Conservation (phyloP, 2,797 vertebrate genomes). For the Anisognathus igniventris region DNA sequence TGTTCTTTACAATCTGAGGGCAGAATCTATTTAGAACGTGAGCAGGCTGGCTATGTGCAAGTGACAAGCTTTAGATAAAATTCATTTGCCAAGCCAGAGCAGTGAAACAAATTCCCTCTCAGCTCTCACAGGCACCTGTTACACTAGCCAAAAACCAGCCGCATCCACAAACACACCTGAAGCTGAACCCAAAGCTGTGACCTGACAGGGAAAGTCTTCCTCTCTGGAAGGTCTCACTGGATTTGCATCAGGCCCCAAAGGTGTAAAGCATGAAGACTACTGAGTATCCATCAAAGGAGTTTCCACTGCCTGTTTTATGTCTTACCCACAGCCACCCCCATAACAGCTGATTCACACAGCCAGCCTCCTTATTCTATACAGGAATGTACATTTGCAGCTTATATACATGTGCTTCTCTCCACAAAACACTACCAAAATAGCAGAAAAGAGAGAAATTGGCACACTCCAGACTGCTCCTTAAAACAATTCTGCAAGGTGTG, state of each 20-base stretch:
- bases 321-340: constrained; percentile 35
- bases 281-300: not conserved
- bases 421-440: constrained; percentile 38
- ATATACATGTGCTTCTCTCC: not conserved
- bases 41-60: constrained; percentile 16
- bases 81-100: not conserved
- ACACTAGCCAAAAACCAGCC: not conserved
- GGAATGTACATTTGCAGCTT: constrained; percentile 42
- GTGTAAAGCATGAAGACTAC: not conserved
- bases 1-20: constrained; percentile 44
- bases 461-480: not conserved
- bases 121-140: not conserved
- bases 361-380: constrained; percentile 28
- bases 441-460: not conserved
- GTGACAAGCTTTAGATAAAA: constrained; percentile 18
- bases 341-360: constrained; percentile 32
- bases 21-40: constrained; percentile 52
- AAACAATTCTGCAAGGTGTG: constrained; percentile 7
- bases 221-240: not conserved
- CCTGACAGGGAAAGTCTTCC: not conserved
- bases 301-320: constrained; percentile 4
- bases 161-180: not conserved
- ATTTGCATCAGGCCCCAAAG: not conserved
- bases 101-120: not conserved
- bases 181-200: not conserved